Evolutionary conservation across 2,797 vertebrate genomes (phyloP).

Genomic region (Varecia variegata): DNA sequence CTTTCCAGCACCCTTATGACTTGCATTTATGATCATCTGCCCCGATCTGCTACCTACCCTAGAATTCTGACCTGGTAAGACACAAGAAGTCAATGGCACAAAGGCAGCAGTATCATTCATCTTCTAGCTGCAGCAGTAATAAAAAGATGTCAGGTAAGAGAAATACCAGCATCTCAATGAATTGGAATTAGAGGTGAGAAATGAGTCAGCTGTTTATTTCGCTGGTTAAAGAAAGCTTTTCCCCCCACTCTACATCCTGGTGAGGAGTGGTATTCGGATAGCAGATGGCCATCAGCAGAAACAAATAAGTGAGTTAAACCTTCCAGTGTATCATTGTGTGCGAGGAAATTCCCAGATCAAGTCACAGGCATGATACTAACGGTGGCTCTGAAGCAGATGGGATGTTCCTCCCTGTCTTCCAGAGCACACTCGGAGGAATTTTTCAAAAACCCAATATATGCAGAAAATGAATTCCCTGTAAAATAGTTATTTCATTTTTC

Average conservation of each 20-base stretch:
- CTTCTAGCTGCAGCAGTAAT: neutral
- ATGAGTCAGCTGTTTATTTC: neutral
- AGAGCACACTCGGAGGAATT: neutral
- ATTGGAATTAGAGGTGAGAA: neutral
- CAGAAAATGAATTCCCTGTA: neutral
- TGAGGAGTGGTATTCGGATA: neutral
- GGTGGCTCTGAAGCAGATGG: neutral
- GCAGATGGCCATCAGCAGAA: neutral
- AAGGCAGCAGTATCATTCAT: neutral
- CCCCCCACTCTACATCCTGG: neutral
- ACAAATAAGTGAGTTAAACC: neutral
- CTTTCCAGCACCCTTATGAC: neutral
- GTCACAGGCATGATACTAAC: neutral
- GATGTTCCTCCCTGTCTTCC: neutral
- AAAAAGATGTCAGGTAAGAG: neutral
- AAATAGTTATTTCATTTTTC: neutral
- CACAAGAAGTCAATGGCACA: accelerated
- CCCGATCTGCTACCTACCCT: neutral
- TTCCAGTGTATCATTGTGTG: neutral
- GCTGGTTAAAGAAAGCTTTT: neutral
- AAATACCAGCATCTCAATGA: neutral
- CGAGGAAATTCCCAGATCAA: neutral
- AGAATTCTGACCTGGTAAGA: neutral
- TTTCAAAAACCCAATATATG: neutral
- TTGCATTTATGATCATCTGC: neutral